Conservation (phyloP, 2,113 vertebrate genomes). For the Saguinus imperator region DNA sequence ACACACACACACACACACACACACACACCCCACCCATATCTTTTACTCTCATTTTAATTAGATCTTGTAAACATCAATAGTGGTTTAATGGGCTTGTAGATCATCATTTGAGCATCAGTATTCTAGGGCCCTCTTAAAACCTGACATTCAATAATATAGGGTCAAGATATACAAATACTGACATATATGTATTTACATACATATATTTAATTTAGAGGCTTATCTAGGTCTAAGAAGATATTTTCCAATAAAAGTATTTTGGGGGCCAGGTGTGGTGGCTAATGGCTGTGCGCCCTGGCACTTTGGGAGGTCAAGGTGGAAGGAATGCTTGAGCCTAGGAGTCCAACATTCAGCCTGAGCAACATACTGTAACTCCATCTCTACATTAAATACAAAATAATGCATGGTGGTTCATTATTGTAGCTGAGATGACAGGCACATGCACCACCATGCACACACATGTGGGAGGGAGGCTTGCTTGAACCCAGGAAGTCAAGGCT, state of each 20-base stretch:
- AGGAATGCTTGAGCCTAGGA: too few relatives aligned
- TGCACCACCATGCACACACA: too few relatives aligned
- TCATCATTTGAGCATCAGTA: background rate
- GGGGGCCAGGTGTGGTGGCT: too few relatives aligned
- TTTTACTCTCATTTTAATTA: background rate
- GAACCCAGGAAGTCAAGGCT: too few relatives aligned
- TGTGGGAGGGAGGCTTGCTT: too few relatives aligned
- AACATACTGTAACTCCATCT: too few relatives aligned
- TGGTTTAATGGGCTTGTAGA: background rate
- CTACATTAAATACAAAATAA: too few relatives aligned
- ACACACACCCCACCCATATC: background rate
- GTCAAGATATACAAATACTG: background rate
- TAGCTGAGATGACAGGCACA: too few relatives aligned
- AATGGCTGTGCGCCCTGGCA: too few relatives aligned
- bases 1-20: background rate
- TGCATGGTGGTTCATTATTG: too few relatives aligned
- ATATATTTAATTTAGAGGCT: background rate
- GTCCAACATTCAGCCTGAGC: too few relatives aligned
- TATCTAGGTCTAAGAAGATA: background rate
- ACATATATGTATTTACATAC: background rate
- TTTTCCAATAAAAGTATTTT: background rate
- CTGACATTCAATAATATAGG: background rate
- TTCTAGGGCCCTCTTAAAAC: background rate
- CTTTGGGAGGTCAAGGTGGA: too few relatives aligned
- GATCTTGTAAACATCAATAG: background rate